Percentiles rank a stretch among this genome's conserved stretches.
Conservation (phyloP, 2,888 invertebrate genomes). For the Dryomyza anilis region DNA sequence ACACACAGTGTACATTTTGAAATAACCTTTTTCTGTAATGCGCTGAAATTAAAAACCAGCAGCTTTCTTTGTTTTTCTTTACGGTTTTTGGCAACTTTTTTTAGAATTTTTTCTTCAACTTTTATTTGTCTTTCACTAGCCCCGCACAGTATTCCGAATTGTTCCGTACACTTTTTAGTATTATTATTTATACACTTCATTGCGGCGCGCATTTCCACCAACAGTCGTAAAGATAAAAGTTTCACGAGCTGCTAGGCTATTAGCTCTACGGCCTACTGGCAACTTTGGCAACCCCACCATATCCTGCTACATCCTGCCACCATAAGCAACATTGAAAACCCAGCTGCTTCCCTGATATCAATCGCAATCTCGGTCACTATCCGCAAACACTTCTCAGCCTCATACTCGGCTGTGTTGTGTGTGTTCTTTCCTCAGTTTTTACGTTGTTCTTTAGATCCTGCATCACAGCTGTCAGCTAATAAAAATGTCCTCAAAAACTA, state of each 20-base stretch:
- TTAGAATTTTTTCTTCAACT: neutral
- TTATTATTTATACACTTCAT: neutral
- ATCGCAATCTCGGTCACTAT: neutral
- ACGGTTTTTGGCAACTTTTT: neutral
- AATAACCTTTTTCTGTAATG: too few relatives aligned
- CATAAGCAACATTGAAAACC: too few relatives aligned
- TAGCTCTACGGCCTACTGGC: neutral
- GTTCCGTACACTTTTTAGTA: neutral
- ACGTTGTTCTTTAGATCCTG: neutral
- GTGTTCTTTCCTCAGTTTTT: neutral
- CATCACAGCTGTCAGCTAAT: constrained; percentile 1
- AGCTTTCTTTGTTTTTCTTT: neutral
- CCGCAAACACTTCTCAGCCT: neutral
- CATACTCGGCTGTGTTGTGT: neutral
- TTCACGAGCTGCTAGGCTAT: neutral
- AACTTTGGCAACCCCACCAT: neutral
- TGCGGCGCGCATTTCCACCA: neutral
- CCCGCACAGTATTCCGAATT: neutral
- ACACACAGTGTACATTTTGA: too few relatives aligned
- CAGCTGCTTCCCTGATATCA: too few relatives aligned
- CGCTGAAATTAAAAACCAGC: neutral
- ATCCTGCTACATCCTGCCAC: neutral
- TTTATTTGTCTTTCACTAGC: neutral
- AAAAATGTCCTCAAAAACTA: neutral
- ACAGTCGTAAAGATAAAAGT: constrained; percentile 4